Base-by-base conservation (phyloP, 2,888 invertebrate species). In the Hemaris fuciformis region DNA sequence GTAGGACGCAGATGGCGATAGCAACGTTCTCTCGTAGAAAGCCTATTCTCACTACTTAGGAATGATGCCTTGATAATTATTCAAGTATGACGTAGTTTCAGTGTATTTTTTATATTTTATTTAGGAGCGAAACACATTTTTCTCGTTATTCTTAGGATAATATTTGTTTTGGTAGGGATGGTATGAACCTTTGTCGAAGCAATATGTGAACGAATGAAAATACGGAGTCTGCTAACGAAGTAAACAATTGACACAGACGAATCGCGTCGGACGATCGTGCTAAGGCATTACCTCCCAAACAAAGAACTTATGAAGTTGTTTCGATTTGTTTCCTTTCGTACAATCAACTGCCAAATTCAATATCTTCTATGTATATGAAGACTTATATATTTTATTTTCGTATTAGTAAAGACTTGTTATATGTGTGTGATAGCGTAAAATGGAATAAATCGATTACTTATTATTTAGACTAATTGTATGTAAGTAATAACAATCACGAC, bases 191-290 rank as follows among this genome's bases (percentile, higher is more conserved):
- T 84, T 76, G 76, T 75, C 74, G 76, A 75, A 76, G 77, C 77
- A 76, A 72, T 73, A 76, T 76, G 74, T 77, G 87, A 83, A 77
- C 80, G 83, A 83, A 79, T 73, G 70, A 75, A 80, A 81, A 85
- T 80, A 83, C 77, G 83, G 78, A 79, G 72, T 79, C 81, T 73
- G 72, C 89, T 90, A 91, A 91, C 91, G 91, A 91, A 90, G 91
- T 87, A 90, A 91, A 91, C 90, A 89, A 87, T 87, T 82, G 84
- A 79, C 85, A 82, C 80, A 81, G 84, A 85, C 82, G 81, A 83
- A 80, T 79, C 85, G 76, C 83, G 83, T 83, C 83, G 82, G 75
- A 80, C 79, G 77, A 80, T 70, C 76, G 74, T 71, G 79, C 82
- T 75, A 82, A 81, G 83, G 76, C 74, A 76, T 70, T 74, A 74